Evolutionary conservation across 2,888 invertebrate genomes (phyloP).

Genomic region (Halictus ligatus): DNA sequence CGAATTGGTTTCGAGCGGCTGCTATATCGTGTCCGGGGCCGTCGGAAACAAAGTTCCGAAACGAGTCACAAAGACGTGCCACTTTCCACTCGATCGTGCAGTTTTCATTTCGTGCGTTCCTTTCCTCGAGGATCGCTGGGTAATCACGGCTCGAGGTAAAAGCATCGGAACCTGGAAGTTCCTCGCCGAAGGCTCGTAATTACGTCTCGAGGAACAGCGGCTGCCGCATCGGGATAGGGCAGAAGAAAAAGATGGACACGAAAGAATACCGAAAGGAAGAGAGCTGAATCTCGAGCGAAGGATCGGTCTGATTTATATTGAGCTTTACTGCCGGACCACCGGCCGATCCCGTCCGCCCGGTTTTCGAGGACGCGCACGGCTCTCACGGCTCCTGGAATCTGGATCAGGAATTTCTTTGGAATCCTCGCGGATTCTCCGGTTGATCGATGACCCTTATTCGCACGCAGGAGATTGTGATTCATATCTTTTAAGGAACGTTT

Average conservation of each 20-base stretch:
- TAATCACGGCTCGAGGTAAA: constrained; percentile 48
- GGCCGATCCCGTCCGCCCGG: constrained; percentile 55
- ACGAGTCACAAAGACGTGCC: constrained; percentile 23
- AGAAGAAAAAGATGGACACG: constrained; percentile 60
- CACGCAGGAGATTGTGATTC: constrained; percentile 42
- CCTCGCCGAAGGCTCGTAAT: constrained; percentile 67
- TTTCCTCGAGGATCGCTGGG: constrained; percentile 37
- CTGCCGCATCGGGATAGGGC: constrained; percentile 12
- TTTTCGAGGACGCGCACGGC: constrained; percentile 57
- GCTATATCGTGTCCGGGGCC: background rate
- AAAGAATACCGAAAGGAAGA: constrained; percentile 45
- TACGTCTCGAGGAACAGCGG: constrained; percentile 66
- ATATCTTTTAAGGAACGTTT: constrained; percentile 11
- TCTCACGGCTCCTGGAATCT: constrained; percentile 56
- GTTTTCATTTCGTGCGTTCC: constrained; percentile 61
- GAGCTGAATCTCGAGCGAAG: constrained; percentile 49
- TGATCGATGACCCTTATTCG: constrained; percentile 62
- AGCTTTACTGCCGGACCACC: constrained; percentile 56
- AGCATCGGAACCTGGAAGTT: constrained; percentile 54
- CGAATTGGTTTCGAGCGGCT: background rate
- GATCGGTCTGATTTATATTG: constrained; percentile 70
- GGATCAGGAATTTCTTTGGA: constrained; percentile 63
- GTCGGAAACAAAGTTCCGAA: constrained; percentile 3
- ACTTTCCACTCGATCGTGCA: constrained; percentile 20
- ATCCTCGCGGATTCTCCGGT: constrained; percentile 49